Percentiles rank a stretch among this genome's conserved stretches.
phyloP scores from a whole-genome alignment of 30 jellyfish, hydroid and myxozoan species.

The Nemopilema nomurai region DNA sequence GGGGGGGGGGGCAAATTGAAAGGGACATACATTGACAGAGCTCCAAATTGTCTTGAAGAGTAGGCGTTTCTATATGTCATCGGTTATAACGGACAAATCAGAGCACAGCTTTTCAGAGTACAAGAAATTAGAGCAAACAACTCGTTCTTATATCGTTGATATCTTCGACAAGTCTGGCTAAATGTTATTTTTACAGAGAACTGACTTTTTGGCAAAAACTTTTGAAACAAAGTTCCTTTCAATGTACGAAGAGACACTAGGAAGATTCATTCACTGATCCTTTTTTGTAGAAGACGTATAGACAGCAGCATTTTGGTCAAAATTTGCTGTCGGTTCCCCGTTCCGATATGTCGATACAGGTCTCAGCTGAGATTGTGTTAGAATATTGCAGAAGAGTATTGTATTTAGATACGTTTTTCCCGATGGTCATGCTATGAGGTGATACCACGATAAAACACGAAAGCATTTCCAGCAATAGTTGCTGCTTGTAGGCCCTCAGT shows the following conservation, averaged over 20 bases:
- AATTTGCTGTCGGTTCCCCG: conserved; percentile 35
- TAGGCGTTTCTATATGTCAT: neutral
- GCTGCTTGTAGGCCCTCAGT: conserved; percentile 36
- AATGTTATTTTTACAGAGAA: neutral
- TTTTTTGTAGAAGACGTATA: conserved; percentile 18
- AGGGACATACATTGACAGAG: conserved; percentile 26
- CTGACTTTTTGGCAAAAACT: conserved; percentile 2
- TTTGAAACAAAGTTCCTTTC: conserved; percentile 6
- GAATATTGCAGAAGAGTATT: conserved; percentile 27
- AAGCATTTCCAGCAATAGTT: conserved; percentile 38
- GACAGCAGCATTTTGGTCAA: conserved; percentile 57
- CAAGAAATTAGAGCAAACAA: neutral
- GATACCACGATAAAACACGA: conserved; percentile 45
- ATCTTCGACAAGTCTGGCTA: neutral
- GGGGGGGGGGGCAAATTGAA: conserved; percentile 21
- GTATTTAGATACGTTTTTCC: conserved; percentile 21
- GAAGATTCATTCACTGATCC: conserved; percentile 27
- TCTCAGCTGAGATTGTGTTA: conserved; percentile 32
- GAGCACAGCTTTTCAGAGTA: neutral
- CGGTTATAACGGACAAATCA: neutral
- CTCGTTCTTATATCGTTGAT: neutral
- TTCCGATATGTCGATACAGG: conserved; percentile 30
- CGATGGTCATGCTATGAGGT: conserved; percentile 49
- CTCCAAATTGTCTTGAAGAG: conserved; percentile 16
- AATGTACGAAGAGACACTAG: conserved; percentile 17